Evolutionary conservation across 2,888 invertebrate genomes (phyloP).

Genomic region (Drosophila leonis): DNA sequence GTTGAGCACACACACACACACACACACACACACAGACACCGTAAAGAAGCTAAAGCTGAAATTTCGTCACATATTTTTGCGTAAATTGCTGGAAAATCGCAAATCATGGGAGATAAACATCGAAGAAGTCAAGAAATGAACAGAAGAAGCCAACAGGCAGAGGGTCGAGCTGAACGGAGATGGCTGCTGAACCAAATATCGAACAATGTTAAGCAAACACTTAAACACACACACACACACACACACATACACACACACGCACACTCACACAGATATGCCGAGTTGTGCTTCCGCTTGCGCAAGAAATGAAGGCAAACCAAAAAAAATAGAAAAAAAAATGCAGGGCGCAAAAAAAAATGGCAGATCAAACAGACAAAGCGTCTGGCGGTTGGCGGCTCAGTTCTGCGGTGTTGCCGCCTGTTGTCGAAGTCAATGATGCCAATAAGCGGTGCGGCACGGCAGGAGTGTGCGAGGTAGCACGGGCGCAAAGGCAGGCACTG

Average conservation of each 20-base stretch:
- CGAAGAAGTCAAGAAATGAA: slow-evolving; percentile 78
- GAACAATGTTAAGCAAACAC: slow-evolving; percentile 78
- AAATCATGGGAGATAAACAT: slow-evolving; percentile 82
- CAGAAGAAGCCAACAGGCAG: slow-evolving; percentile 54
- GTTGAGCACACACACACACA: slow-evolving; percentile 44
- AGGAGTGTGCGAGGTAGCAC: background rate
- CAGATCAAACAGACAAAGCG: slow-evolving; percentile 53
- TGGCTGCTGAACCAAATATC: slow-evolving; percentile 73
- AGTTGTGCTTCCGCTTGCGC: slow-evolving; percentile 74
- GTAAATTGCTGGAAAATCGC: slow-evolving; percentile 83
- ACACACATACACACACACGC: slow-evolving; percentile 27
- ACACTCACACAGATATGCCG: slow-evolving; percentile 45
- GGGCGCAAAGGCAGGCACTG: background rate
- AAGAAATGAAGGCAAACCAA: slow-evolving; percentile 41
- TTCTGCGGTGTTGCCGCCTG: slow-evolving; percentile 70
- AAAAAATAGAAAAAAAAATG: slow-evolving; percentile 44
- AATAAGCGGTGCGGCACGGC: slow-evolving; percentile 57
- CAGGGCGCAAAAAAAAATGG: slow-evolving; percentile 49
- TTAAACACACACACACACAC: slow-evolving; percentile 39
- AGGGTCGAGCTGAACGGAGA: slow-evolving; percentile 18
- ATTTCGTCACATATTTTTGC: slow-evolving; percentile 83
- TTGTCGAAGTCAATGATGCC: slow-evolving; percentile 75
- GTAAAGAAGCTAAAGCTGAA: slow-evolving; percentile 36
- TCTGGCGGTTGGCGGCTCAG: slow-evolving; percentile 61
- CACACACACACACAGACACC: slow-evolving; percentile 6